A percentile compares a stretch with the other conserved stretches of the same genome.
phyloP scores from a whole-genome alignment of 2,888 invertebrate species.

The Fragum sueziense region DNA sequence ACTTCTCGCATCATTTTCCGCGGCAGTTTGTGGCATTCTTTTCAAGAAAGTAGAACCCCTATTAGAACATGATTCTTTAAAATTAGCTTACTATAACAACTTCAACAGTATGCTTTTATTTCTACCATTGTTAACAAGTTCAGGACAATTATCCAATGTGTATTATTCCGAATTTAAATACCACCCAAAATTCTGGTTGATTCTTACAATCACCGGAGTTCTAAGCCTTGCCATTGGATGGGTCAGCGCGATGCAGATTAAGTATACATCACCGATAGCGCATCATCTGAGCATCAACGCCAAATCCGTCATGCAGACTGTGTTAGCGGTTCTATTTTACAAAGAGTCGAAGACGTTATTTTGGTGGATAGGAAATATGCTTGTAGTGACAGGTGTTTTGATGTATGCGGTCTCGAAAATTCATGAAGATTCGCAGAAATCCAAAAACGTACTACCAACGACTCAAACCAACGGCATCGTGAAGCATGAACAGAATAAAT shows the following conservation, averaged over 20 bases:
- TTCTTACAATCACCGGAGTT: conserved; percentile 74
- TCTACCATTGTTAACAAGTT: conserved; percentile 74
- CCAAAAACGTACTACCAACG: conserved; percentile 5
- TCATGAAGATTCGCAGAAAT: conserved; percentile 45
- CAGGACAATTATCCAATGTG: conserved; percentile 75
- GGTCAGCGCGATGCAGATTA: conserved; percentile 81
- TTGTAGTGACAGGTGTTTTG: conserved; percentile 79
- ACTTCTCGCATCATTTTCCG: conserved; percentile 78
- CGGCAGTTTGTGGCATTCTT: conserved; percentile 80
- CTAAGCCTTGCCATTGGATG: conserved; percentile 79
- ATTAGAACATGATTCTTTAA: conserved; percentile 74
- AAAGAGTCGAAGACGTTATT: conserved; percentile 75
- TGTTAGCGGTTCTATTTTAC: conserved; percentile 79
- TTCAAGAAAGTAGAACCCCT: conserved; percentile 77
- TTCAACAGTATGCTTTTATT: conserved; percentile 77
- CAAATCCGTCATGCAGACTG: conserved; percentile 81
- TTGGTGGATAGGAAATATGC: conserved; percentile 81
- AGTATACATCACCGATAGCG: conserved; percentile 81
- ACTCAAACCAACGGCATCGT: conserved; percentile 18
- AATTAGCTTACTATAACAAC: conserved; percentile 78
- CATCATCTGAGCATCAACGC: conserved; percentile 82
- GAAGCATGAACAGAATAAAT: conserved; percentile 13
- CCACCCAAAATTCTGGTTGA: conserved; percentile 70
- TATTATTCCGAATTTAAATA: conserved; percentile 59
- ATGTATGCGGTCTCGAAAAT: conserved; percentile 74